Evolutionary conservation across 2,888 invertebrate genomes (phyloP).

Genomic region (Rambutsinella grinnellia): DNA sequence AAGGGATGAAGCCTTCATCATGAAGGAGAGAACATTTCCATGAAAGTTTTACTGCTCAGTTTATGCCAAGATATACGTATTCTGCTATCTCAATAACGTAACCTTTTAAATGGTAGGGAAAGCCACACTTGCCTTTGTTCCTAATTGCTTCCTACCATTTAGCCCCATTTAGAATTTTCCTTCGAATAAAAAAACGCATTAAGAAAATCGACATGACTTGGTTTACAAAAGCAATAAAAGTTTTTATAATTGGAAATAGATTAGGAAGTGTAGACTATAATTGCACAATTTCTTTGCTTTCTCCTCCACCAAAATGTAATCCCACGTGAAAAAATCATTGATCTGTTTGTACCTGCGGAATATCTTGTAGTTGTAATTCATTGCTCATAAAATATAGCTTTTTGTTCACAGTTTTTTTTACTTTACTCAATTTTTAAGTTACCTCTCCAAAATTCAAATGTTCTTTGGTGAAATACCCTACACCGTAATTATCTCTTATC

Average conservation of each 20-base stretch:
- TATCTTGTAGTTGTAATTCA: background rate
- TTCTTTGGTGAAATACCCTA: background rate
- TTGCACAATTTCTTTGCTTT: background rate
- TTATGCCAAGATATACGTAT: background rate
- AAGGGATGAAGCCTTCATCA: background rate
- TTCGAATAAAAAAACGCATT: background rate
- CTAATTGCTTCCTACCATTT: no score
- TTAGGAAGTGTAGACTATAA: background rate
- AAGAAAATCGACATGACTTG: background rate
- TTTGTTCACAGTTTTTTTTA: background rate
- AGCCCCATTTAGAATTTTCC: background rate
- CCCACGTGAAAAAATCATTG: background rate
- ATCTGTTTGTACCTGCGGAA: background rate
- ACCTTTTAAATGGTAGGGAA: background rate
- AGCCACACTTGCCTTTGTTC: background rate
- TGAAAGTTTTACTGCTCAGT: slow-evolving; percentile 11
- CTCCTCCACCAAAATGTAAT: background rate
- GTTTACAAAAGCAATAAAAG: background rate
- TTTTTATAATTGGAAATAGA: background rate
- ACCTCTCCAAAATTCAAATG: no score
- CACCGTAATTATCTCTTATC: slow-evolving; percentile 11
- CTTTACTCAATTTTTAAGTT: slow-evolving; percentile 6
- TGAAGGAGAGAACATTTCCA: no score
- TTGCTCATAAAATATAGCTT: background rate
- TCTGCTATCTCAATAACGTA: background rate